Evolutionary conservation across 2,888 invertebrate genomes (phyloP).

Genomic region (Craniophora ligustri): DNA sequence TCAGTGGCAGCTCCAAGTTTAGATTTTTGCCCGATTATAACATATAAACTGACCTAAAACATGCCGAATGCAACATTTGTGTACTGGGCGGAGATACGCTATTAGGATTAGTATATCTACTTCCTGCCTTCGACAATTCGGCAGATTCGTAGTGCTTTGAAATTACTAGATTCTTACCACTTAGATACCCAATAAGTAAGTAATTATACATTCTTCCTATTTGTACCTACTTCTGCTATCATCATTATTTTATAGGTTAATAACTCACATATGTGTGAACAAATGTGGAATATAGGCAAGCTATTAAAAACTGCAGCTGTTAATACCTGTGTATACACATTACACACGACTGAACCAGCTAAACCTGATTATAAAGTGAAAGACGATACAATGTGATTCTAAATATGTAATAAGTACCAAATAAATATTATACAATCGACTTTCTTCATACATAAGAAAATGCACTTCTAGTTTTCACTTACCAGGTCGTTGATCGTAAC

Average conservation of each 20-base stretch:
- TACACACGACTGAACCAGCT: constrained; percentile 6
- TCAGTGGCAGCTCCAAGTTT: no score
- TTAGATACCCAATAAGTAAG: no score
- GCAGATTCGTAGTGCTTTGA: no score
- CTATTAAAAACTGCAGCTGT: constrained; percentile 45
- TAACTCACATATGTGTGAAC: constrained; percentile 43
- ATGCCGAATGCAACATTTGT: no score
- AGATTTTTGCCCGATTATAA: no score
- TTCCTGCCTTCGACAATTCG: no score
- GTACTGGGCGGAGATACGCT: no score
- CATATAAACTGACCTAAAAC: no score
- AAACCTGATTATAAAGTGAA: constrained; percentile 34
- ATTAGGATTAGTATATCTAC: no score
- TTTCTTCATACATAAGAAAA: constrained; percentile 39
- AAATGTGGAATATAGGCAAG: constrained; percentile 27
- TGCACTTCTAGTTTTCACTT: constrained; percentile 66
- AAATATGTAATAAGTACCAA: constrained; percentile 9
- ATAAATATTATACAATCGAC: constrained; percentile 20
- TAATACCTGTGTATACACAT: constrained; percentile 23
- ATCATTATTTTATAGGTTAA: constrained; percentile 42
- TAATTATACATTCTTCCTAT: neutral
- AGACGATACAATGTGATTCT: constrained; percentile 25
- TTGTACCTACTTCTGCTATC: constrained; percentile 23
- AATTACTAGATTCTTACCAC: no score
- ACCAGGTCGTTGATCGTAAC: constrained; percentile 87